These are phyloP conservation scores for Poeciliopsis occidentalis DNA, from an alignment of 2,113 vertebrate genomes.

Conservation along the genomic window DNA sequence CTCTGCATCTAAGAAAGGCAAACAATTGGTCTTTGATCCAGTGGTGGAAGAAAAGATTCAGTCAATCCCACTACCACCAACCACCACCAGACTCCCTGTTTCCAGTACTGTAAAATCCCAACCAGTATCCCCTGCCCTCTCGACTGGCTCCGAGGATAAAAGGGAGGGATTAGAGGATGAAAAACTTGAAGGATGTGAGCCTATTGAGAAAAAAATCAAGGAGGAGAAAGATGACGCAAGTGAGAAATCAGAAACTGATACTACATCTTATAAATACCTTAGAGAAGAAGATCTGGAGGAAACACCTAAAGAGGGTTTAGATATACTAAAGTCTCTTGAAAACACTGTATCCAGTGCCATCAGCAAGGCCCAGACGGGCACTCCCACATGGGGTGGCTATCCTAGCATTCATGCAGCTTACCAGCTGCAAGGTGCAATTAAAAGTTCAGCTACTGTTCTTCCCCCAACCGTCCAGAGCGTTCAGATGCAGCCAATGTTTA, in stretches of 20 bases:
- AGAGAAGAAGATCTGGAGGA: slow-evolving; percentile 97
- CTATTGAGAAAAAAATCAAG: slow-evolving; percentile 88
- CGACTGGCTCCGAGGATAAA: slow-evolving; percentile 85
- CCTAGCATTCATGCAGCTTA: slow-evolving; percentile 98
- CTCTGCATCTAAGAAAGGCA: slow-evolving; percentile 97
- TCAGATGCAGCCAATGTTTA: slow-evolving; percentile 90
- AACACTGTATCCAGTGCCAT: slow-evolving; percentile 98
- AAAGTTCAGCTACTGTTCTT: slow-evolving; percentile 82
- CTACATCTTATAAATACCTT: slow-evolving; percentile 92
- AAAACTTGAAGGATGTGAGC: slow-evolving; percentile 71
- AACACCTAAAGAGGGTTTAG: slow-evolving; percentile 91
- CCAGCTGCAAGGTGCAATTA: slow-evolving; percentile 91
- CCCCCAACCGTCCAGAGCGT: slow-evolving; percentile 84
- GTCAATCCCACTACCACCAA: slow-evolving; percentile 96
- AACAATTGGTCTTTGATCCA: slow-evolving; percentile 94
- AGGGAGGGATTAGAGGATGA: slow-evolving; percentile 79
- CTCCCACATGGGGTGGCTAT: slow-evolving; percentile 97
- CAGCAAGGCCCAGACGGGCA: slow-evolving; percentile 98
- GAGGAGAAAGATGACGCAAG: slow-evolving; percentile 90
- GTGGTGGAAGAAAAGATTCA: slow-evolving; percentile 97
- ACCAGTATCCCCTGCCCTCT: slow-evolving; percentile 87
- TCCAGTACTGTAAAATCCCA: slow-evolving; percentile 87
- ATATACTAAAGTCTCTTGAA: slow-evolving; percentile 97
- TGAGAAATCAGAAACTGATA: slow-evolving; percentile 88
- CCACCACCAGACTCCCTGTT: slow-evolving; percentile 89